phyloP scores from a whole-genome alignment of 2,888 invertebrate species.

The Microplitis manilae region DNA sequence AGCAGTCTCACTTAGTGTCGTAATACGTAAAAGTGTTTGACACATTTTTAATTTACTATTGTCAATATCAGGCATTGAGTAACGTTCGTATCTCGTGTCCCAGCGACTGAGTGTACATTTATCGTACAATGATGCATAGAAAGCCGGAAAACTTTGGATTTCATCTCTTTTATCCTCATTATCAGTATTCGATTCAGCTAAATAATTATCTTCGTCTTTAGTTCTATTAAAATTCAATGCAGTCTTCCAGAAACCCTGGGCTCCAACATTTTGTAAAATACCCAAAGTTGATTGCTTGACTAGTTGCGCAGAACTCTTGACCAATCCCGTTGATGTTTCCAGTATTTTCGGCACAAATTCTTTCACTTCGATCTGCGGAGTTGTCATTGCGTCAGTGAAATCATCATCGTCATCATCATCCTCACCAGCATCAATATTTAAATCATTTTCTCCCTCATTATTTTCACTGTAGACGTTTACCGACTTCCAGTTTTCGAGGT shows the following conservation, averaged over 20 bases:
- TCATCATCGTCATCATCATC: slow-evolving; percentile 74
- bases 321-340: slow-evolving; percentile 72
- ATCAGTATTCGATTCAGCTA: slow-evolving; percentile 49
- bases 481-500: slow-evolving; percentile 62
- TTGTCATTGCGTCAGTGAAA: slow-evolving; percentile 75
- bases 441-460: slow-evolving; percentile 56
- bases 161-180: slow-evolving; percentile 47
- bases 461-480: slow-evolving; percentile 47
- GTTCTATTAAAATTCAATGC: slow-evolving; percentile 61
- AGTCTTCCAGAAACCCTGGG: slow-evolving; percentile 69
- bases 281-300: slow-evolving; percentile 69
- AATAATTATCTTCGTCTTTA: slow-evolving; percentile 48
- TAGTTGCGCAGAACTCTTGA: slow-evolving; percentile 69
- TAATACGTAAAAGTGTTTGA: slow-evolving; percentile 67
- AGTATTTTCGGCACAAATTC: slow-evolving; percentile 67
- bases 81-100: slow-evolving; percentile 67
- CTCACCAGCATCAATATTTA: slow-evolving; percentile 62
- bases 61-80: slow-evolving; percentile 64
- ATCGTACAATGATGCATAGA: slow-evolving; percentile 67
- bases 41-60: slow-evolving; percentile 66
- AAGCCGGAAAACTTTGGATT: slow-evolving; percentile 68
- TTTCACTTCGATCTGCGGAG: slow-evolving; percentile 64
- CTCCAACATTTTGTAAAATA: slow-evolving; percentile 68
- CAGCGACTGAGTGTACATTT: slow-evolving; percentile 63
- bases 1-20: slow-evolving; percentile 68